Percentiles rank a stretch among this genome's conserved stretches.
phyloP scores from a whole-genome alignment of 2,888 invertebrate genomes.

The Volucella inflata region DNA sequence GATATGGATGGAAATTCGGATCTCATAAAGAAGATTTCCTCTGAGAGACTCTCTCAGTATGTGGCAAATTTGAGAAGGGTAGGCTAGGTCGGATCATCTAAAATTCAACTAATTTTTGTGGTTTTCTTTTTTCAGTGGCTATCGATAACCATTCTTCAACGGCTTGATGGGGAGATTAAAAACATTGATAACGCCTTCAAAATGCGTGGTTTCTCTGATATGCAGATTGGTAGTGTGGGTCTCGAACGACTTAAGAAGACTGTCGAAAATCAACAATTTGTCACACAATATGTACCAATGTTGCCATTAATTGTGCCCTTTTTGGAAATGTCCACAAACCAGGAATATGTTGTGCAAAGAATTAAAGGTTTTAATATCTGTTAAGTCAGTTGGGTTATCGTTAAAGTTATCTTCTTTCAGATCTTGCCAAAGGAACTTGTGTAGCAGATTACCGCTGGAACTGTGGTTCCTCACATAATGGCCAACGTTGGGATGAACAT shows the following conservation, averaged over 20 bases:
- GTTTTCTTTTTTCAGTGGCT: conserved; percentile 90
- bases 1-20: conserved; percentile 83
- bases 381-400: neutral
- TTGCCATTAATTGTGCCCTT: conserved; percentile 88
- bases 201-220: conserved; percentile 88
- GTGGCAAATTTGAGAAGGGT: conserved; percentile 91
- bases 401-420: conserved; percentile 80
- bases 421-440: conserved; percentile 92
- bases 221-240: conserved; percentile 88
- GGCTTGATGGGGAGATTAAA: conserved; percentile 90
- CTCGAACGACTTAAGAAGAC: conserved; percentile 90
- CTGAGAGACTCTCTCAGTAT: conserved; percentile 89
- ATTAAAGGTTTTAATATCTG: conserved; percentile 85
- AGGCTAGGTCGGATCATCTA: conserved; percentile 75
- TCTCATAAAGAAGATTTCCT: conserved; percentile 83
- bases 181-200: conserved; percentile 88
- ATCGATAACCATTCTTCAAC: conserved; percentile 91
- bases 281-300: conserved; percentile 82
- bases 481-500: conserved; percentile 91
- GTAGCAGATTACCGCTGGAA: conserved; percentile 96
- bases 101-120: neutral
- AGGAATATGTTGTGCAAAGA: conserved; percentile 92
- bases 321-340: conserved; percentile 92
- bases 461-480: conserved; percentile 89
- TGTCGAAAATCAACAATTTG: conserved; percentile 85